phyloP scores from a whole-genome alignment of 2,113 vertebrate species.

The Mola mola region DNA sequence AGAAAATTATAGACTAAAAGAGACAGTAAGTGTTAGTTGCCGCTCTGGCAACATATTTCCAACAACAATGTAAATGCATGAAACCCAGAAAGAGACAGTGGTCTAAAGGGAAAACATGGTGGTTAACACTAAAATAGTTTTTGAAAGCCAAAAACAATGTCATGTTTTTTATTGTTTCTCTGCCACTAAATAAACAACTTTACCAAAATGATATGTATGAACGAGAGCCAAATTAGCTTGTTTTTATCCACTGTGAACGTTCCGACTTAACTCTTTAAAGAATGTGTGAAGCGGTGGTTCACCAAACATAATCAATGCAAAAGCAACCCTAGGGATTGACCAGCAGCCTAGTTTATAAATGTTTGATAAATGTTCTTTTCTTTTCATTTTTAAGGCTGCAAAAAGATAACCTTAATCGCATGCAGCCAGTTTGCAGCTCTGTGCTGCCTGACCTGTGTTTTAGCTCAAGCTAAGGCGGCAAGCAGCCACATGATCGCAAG shows the following conservation, averaged over 20 bases:
- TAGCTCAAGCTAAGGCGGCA: conserved; percentile 64
- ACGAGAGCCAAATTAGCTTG: conserved; percentile 40
- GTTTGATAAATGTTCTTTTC: neutral
- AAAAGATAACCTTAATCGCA: conserved; percentile 21
- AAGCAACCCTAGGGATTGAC: too few species aligned
- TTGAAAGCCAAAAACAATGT: conserved; percentile 39
- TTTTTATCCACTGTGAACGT: conserved; percentile 39
- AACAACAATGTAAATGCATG: conserved; percentile 7
- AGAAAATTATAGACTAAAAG: neutral
- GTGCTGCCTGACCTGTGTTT: conserved; percentile 63
- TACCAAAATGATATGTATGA: conserved; percentile 39
- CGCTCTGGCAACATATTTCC: neutral
- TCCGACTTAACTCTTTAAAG: too few species aligned
- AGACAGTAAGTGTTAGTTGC: neutral
- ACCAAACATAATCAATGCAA: too few species aligned
- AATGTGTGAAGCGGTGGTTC: too few species aligned
- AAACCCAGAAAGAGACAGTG: conserved; percentile 5
- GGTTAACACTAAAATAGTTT: conserved; percentile 40
- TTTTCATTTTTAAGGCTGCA: conserved; percentile 19
- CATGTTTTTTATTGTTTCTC: conserved; percentile 24
- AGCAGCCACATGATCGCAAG: conserved; percentile 71
- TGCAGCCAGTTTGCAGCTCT: conserved; percentile 29
- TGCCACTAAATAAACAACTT: conserved; percentile 38
- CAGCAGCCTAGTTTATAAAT: neutral
- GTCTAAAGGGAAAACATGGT: conserved; percentile 23